A percentile compares a stretch with the other conserved stretches of the same genome.
phyloP scores from a whole-genome alignment of 2,113 vertebrate species.

The Chionomys nivalis region DNA sequence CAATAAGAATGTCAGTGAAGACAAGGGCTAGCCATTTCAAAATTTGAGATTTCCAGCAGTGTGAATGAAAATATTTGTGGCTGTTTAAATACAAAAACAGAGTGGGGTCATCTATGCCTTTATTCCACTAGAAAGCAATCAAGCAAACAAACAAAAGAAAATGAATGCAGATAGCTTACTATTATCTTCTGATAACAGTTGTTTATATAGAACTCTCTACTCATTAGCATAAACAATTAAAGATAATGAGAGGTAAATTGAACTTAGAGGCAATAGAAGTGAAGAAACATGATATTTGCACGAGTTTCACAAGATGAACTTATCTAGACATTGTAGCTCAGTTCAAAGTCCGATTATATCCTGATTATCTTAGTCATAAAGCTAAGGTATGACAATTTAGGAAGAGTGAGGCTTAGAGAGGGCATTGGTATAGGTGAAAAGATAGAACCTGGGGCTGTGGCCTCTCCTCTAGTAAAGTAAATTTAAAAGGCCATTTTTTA shows the following conservation, averaged over 20 bases:
- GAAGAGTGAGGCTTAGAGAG: not conserved
- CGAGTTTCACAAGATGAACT: not conserved
- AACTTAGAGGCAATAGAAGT: not conserved
- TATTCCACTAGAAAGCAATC: not conserved
- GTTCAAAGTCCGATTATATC: not conserved
- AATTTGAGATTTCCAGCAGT: not conserved
- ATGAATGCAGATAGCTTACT: not conserved
- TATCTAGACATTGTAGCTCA: not conserved
- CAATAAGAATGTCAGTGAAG: too few relatives aligned
- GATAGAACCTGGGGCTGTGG: not conserved
- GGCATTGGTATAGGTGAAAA: not conserved
- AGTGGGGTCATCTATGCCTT: too few relatives aligned
- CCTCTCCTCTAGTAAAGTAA: not conserved
- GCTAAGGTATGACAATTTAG: not conserved
- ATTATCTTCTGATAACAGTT: not conserved
- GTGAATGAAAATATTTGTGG: not conserved
- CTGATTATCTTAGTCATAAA: not conserved
- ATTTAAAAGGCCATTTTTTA: not conserved
- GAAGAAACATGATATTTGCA: not conserved
- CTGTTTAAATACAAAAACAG: not conserved
- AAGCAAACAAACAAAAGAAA: not conserved
- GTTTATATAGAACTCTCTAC: not conserved
- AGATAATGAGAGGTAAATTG: not conserved
- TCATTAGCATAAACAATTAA: not conserved
- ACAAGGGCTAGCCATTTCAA: not conserved